phyloP scores from a whole-genome alignment of 2,797 vertebrate genomes.

The Crax fasciolata region DNA sequence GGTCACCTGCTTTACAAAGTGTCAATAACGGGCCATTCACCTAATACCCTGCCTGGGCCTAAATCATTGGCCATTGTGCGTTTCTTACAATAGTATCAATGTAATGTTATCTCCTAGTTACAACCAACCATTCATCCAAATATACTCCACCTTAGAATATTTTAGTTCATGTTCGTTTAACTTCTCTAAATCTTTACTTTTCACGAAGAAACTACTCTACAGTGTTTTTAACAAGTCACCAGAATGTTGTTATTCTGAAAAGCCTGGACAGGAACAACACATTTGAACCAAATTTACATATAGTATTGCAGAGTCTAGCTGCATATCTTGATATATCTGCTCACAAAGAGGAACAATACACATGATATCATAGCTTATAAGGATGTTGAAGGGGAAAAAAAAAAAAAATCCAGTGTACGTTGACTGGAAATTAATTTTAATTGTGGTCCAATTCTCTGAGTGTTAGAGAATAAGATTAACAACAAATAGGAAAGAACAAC shows the following conservation, averaged over 20 bases:
- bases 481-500: background rate
- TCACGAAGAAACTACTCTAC: background rate
- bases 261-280: background rate
- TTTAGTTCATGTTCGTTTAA: background rate
- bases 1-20: no score
- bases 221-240: background rate
- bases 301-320: background rate
- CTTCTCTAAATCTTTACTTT: background rate
- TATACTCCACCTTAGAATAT: background rate
- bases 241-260: background rate
- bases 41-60: no score
- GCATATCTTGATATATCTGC: background rate
- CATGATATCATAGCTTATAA: background rate
- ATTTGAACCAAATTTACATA: background rate
- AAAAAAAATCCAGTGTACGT: background rate
- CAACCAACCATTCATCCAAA: background rate
- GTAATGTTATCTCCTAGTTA: background rate
- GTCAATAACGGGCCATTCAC: no score
- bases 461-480: background rate
- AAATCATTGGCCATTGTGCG: no score
- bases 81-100: background rate
- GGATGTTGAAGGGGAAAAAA: background rate
- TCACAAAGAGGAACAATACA: background rate
- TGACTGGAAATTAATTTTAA: background rate
- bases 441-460: background rate